Evolutionary conservation across 2,113 vertebrate species (phyloP).

Genomic region (Archilochus colubris): DNA sequence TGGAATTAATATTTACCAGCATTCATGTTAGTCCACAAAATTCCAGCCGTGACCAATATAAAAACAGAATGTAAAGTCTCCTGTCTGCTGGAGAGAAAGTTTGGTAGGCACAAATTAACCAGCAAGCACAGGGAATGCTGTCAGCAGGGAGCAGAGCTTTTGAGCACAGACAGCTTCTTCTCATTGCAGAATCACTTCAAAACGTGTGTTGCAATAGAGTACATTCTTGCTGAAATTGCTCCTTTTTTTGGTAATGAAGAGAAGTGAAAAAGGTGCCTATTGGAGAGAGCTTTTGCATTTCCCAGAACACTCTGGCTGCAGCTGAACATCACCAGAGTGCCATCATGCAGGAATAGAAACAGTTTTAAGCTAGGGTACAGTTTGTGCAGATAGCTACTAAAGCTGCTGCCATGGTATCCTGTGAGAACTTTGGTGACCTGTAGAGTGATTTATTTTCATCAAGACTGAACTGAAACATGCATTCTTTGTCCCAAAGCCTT

Average conservation of each 20-base stretch:
- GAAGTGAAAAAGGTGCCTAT: background rate
- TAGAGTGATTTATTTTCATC: background rate
- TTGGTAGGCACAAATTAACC: background rate
- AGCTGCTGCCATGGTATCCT: background rate
- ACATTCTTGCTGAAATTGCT: background rate
- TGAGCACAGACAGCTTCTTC: background rate
- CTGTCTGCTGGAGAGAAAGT: background rate
- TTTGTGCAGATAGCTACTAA: background rate
- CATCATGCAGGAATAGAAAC: background rate
- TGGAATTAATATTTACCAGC: constrained; percentile 26
- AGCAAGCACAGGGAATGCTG: background rate
- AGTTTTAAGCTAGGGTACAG: background rate
- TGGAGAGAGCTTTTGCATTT: constrained; percentile 12
- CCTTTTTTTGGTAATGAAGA: background rate
- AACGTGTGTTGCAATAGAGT: background rate
- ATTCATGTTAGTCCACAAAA: background rate
- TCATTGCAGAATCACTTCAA: background rate
- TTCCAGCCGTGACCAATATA: background rate
- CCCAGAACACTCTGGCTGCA: background rate
- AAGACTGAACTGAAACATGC: background rate
- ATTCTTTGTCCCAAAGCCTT: background rate
- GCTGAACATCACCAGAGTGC: background rate
- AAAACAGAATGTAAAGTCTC: background rate
- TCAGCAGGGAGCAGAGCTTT: background rate
- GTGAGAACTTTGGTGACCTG: background rate